Evolutionary conservation across 2,113 vertebrate species (phyloP).

Genomic region (Mastomys coucha): DNA sequence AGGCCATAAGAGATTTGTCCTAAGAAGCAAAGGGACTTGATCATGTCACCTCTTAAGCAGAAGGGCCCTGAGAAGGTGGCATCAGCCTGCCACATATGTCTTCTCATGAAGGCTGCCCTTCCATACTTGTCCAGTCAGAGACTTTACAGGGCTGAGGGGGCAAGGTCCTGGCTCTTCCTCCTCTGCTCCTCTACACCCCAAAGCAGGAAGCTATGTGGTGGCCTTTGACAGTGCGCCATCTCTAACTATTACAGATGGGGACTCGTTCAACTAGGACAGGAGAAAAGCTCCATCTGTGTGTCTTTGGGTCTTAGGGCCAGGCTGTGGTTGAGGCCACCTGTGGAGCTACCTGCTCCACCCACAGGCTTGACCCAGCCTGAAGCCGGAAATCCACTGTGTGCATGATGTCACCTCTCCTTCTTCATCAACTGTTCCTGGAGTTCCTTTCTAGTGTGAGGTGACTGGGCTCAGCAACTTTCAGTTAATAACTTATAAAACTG

Average conservation of each 20-base stretch:
- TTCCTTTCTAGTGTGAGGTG: background rate
- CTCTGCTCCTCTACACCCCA: background rate
- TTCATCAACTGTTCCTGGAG: background rate
- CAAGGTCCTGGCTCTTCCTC: accelerated
- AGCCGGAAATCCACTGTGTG: accelerated
- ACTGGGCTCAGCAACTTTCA: background rate
- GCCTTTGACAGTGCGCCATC: background rate
- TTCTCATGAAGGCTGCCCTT: background rate
- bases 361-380: background rate
- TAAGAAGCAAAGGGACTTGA: background rate
- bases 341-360: background rate
- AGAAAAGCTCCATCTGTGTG: background rate
- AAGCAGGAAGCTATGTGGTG: background rate
- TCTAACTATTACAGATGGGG: background rate
- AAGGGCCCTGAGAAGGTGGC: background rate
- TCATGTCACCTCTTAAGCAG: background rate
- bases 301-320: background rate
- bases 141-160: background rate
- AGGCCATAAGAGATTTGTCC: background rate
- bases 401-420: background rate
- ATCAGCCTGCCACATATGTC: background rate
- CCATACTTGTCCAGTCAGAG: background rate
- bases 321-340: background rate
- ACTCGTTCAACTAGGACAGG: background rate
- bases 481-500: background rate